Conservation (phyloP, 2,797 vertebrate genomes). For the Falco berigora region DNA sequence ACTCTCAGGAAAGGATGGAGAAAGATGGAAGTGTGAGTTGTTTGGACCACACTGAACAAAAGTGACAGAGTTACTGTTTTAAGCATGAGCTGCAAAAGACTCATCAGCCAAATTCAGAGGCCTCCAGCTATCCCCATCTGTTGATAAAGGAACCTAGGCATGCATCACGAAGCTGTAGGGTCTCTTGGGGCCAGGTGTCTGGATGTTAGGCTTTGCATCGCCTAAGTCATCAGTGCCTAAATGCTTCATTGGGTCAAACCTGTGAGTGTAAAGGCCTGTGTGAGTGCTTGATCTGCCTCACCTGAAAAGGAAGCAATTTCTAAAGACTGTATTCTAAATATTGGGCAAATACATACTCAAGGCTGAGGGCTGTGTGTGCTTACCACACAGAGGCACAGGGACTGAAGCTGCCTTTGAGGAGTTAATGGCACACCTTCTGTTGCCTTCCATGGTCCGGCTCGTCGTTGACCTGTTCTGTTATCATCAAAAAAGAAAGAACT, state of each 20-base stretch:
- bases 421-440: not conserved
- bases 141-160: not conserved
- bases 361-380: rapidly evolving
- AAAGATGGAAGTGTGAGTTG: not conserved
- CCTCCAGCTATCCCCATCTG: not conserved
- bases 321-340: not conserved
- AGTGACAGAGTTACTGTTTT: not conserved
- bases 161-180: not conserved
- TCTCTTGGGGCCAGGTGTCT: not conserved
- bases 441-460: not conserved
- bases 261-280: not conserved
- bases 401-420: not conserved
- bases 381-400: not conserved
- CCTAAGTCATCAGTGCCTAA: not conserved
- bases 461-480: not conserved
- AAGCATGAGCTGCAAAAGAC: not conserved
- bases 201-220: not conserved
- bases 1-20: not conserved
- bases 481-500: not conserved
- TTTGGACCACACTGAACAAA: not conserved
- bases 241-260: rapidly evolving
- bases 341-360: not conserved
- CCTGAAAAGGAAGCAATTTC: not conserved
- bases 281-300: not conserved
- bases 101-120: not conserved